phyloP scores from a whole-genome alignment of 2,113 vertebrate species.

The Epinephelus cyanopodus region DNA sequence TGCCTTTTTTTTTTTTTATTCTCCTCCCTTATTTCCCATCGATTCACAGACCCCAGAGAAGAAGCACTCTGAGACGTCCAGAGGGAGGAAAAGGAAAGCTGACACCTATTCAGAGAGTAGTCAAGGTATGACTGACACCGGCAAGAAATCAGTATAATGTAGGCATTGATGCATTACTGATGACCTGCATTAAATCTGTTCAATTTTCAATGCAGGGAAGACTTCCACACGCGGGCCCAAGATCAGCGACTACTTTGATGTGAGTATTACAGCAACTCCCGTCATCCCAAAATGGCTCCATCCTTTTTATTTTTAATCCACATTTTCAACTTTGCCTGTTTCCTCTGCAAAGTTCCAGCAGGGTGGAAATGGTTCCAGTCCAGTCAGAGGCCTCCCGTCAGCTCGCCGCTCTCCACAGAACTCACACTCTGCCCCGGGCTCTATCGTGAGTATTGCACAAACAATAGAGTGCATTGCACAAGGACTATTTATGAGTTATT shows the following conservation, averaged over 20 bases:
- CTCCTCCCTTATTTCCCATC: conserved; percentile 47
- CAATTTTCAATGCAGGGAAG: conserved; percentile 88
- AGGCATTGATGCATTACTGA: neutral
- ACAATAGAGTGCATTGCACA: neutral
- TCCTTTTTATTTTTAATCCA: neutral
- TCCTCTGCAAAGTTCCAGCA: conserved; percentile 90
- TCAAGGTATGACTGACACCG: conserved; percentile 88
- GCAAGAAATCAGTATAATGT: neutral
- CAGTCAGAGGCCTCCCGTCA: conserved; percentile 93
- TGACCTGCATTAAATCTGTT: neutral
- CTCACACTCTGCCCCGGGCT: conserved; percentile 95
- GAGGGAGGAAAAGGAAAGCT: conserved; percentile 98
- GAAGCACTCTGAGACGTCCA: conserved; percentile 95
- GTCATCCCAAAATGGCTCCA: neutral
- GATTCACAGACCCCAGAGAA: conserved; percentile 95
- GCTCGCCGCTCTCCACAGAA: conserved; percentile 96
- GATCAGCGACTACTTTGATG: conserved; percentile 99
- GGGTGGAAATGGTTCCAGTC: conserved; percentile 98
- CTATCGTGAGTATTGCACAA: conserved; percentile 87
- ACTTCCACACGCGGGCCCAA: conserved; percentile 93
- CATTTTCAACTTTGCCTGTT: neutral
- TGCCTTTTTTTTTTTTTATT: neutral
- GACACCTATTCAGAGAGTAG: conserved; percentile 97
- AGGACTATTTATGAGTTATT: too few relatives aligned
- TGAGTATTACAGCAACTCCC: conserved; percentile 76